Evolutionary conservation across 2,113 vertebrate species (phyloP).

Genomic region (Nerophis lumbriciformis): DNA sequence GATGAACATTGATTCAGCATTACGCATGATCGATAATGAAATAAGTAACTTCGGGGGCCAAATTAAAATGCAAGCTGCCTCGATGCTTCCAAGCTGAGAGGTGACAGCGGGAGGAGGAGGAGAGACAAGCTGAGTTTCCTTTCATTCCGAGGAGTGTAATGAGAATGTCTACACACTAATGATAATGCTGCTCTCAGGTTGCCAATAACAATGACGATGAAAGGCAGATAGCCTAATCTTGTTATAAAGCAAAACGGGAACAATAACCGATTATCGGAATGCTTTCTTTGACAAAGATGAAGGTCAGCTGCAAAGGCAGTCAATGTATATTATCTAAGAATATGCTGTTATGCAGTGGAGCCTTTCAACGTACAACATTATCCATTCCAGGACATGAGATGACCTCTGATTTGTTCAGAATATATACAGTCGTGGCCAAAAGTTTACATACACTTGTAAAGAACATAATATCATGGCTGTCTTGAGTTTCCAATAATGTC

Average conservation of each 20-base stretch:
- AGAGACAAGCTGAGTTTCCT: slow-evolving; percentile 10
- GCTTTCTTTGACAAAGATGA: neutral
- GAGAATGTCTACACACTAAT: slow-evolving; percentile 10
- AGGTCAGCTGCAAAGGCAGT: neutral
- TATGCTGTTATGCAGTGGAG: too few species aligned
- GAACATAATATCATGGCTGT: too few species aligned
- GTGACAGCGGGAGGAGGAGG: slow-evolving; percentile 76
- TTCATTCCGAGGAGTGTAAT: slow-evolving; percentile 2
- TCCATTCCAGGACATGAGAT: too few species aligned
- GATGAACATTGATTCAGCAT: slow-evolving; percentile 99
- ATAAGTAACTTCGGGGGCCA: slow-evolving; percentile 95
- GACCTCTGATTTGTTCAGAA: too few species aligned
- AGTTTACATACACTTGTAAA: too few species aligned
- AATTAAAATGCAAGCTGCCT: slow-evolving; percentile 97
- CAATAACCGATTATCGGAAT: neutral
- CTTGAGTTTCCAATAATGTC: too few species aligned
- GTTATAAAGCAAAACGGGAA: neutral
- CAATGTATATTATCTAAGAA: too few species aligned
- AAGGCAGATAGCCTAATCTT: neutral
- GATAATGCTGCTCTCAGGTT: slow-evolving; percentile 17
- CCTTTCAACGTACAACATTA: too few species aligned
- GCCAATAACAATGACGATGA: slow-evolving; percentile 7
- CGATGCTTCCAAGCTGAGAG: slow-evolving; percentile 82
- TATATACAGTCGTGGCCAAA: too few species aligned
- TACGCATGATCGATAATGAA: slow-evolving; percentile 98